phyloP scores from a whole-genome alignment of 2,797 vertebrate genomes.

The Euthynnus affinis region DNA sequence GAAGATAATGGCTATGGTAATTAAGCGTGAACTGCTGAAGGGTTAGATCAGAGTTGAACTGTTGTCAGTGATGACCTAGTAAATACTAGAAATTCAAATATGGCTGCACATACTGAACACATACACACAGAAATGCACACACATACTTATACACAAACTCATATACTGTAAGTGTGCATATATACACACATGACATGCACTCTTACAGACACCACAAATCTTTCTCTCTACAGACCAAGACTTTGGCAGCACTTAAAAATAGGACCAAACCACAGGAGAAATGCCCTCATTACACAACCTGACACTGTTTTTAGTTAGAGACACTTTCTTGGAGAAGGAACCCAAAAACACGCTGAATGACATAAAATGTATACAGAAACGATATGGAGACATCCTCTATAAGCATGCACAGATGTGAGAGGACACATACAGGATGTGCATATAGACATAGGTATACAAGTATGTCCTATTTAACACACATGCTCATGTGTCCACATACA shows the following conservation, averaged over 20 bases:
- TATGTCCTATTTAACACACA: not conserved
- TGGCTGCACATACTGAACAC: not conserved
- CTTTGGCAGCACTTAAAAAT: slow-evolving; percentile 66
- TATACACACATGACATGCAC: not conserved
- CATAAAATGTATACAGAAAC: slow-evolving; percentile 37
- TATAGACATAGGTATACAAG: not conserved
- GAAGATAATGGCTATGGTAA: not conserved
- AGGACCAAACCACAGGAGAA: slow-evolving; percentile 69
- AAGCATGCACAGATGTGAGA: not conserved
- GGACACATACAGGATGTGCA: slow-evolving; percentile 7
- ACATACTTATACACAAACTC: not conserved
- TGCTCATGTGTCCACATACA: not conserved
- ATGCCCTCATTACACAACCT: slow-evolving; percentile 73
- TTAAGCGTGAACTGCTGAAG: not conserved
- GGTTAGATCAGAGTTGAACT: not conserved
- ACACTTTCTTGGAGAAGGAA: slow-evolving; percentile 51
- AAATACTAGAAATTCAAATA: not conserved
- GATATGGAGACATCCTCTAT: slow-evolving; percentile 7
- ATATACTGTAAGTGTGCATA: not conserved
- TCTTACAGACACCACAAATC: slow-evolving; percentile 22
- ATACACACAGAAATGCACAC: not conserved
- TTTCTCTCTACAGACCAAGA: slow-evolving; percentile 34
- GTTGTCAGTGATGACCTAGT: not conserved
- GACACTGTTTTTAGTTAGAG: slow-evolving; percentile 57
- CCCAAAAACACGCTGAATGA: slow-evolving; percentile 29